Evolutionary conservation across 2,797 vertebrate genomes (phyloP).

Genomic region (Sebastes diaconus): DNA sequence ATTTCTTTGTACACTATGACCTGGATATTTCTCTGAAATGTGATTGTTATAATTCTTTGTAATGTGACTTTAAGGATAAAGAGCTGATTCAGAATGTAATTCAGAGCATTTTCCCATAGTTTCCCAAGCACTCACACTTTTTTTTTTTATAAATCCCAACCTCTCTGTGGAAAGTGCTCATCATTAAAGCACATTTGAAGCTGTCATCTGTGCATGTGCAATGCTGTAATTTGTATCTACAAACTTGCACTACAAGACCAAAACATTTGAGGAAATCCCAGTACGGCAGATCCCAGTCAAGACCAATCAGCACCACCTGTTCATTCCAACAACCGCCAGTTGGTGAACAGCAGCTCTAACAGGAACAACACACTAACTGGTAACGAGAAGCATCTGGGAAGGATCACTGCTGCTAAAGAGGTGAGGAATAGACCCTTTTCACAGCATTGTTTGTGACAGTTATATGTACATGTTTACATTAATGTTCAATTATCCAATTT

Average conservation of each 20-base stretch:
- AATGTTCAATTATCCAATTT: neutral
- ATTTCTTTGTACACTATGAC: neutral
- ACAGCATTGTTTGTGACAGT: neutral
- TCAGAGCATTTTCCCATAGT: neutral
- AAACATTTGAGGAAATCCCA: neutral
- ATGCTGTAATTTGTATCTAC: neutral
- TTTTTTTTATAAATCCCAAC: neutral
- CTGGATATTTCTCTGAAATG: neutral
- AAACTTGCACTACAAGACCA: neutral
- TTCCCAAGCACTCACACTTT: neutral
- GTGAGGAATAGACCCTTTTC: neutral
- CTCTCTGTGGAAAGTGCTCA: neutral
- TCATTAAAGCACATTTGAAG: neutral
- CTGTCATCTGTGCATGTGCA: neutral
- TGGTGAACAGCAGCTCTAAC: neutral
- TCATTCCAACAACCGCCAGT: too few species aligned
- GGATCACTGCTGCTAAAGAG: neutral
- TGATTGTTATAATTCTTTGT: neutral
- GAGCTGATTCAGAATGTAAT: neutral
- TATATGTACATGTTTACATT: neutral
- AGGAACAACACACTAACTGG: neutral
- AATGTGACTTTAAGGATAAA: neutral
- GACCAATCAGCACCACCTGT: neutral
- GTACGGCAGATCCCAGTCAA: neutral
- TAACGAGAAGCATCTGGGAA: neutral